These are phyloP conservation scores for Bungarus multicinctus DNA, from an alignment of 2,113 vertebrate species.

Conservation along the genomic window DNA sequence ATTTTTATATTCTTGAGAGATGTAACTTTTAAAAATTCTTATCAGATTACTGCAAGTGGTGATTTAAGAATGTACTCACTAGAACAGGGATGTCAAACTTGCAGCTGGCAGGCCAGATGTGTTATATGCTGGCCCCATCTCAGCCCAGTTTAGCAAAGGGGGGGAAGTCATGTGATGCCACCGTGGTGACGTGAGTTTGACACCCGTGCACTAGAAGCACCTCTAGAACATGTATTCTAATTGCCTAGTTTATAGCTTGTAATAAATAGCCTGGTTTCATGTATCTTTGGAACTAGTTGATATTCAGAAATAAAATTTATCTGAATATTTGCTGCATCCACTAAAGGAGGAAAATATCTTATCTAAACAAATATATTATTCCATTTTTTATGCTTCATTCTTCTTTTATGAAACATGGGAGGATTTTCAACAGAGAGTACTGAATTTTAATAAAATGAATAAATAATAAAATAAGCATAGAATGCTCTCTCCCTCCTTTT, in stretches of 20 bases:
- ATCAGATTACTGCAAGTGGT: no score
- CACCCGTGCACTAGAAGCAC: background rate
- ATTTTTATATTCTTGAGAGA: background rate
- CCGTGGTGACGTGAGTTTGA: no score
- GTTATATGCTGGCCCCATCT: no score
- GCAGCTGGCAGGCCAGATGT: no score
- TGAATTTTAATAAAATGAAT: background rate
- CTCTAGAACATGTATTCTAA: background rate
- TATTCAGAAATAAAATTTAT: background rate
- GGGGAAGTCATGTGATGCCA: no score
- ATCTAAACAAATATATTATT: background rate
- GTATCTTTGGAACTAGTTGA: background rate
- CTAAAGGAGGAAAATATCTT: background rate
- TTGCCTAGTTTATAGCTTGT: background rate
- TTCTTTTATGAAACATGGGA: background rate
- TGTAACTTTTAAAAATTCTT: background rate
- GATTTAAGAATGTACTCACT: background rate
- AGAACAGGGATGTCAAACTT: background rate
- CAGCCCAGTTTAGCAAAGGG: no score
- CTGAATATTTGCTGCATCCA: background rate
- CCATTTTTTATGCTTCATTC: background rate
- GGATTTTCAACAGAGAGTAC: background rate
- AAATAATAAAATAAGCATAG: background rate
- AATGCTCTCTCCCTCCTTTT: background rate
- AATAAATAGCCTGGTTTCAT: background rate